phyloP scores from a whole-genome alignment of 2,797 vertebrate species.

The Labeo calbasu region DNA sequence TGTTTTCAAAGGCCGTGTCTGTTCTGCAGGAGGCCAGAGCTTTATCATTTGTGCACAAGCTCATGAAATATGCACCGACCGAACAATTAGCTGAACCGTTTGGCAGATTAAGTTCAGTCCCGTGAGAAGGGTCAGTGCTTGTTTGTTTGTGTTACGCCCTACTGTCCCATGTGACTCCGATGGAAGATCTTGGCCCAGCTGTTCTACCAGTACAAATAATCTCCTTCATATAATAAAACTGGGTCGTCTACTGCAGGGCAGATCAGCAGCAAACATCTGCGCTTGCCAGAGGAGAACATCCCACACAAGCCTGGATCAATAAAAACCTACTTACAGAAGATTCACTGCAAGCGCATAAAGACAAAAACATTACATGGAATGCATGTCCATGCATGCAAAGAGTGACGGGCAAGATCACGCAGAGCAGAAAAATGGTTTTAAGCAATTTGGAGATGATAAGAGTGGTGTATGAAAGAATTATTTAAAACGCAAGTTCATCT shows the following conservation, averaged over 20 bases:
- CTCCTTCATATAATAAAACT: conserved; percentile 40
- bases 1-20: not conserved
- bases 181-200: conserved; percentile 39
- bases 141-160: conserved; percentile 18
- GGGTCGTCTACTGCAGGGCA: conserved; percentile 24
- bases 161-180: conserved; percentile 16
- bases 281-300: conserved; percentile 22
- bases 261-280: conserved; percentile 43
- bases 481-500: not conserved
- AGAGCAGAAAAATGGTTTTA: not conserved
- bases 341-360: not conserved
- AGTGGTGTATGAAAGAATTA: not conserved
- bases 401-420: not conserved
- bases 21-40: conserved; percentile 51
- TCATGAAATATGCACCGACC: conserved; percentile 82
- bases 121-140: conserved; percentile 22
- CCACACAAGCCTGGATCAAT: conserved; percentile 47
- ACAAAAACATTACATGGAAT: not conserved
- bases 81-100: conserved; percentile 64
- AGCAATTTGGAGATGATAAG: not conserved
- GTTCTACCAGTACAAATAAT: conserved; percentile 43
- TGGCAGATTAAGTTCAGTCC: conserved; percentile 55
- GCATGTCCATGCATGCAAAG: not conserved
- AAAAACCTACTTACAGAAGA: conserved; percentile 33
- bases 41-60: conserved; percentile 70